Conservation (phyloP, 2,113 vertebrate species). For the Microcebus griseorufus region DNA sequence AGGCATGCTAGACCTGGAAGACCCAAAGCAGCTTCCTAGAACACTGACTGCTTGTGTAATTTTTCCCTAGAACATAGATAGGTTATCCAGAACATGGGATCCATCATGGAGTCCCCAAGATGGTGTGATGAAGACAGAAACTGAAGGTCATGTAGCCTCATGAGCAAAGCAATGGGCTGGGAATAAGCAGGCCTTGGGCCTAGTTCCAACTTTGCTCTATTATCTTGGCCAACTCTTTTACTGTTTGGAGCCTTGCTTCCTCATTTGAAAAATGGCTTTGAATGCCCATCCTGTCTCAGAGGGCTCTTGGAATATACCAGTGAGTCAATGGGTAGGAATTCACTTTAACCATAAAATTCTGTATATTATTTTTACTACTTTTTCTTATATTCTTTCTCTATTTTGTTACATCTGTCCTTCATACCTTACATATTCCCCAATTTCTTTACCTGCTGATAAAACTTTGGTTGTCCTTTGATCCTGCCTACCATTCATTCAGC, state of each 20-base stretch:
- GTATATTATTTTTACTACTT: background rate
- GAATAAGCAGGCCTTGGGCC: background rate
- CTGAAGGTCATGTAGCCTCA: background rate
- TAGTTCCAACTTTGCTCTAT: background rate
- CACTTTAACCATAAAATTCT: background rate
- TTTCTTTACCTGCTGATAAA: background rate
- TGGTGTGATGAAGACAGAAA: background rate
- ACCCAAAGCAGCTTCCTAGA: background rate
- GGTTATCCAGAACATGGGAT: background rate
- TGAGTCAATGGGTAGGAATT: background rate
- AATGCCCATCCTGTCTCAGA: background rate
- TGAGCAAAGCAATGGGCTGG: background rate
- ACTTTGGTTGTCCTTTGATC: background rate
- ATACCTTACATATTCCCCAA: background rate
- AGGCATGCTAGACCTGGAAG: background rate
- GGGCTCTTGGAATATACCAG: background rate
- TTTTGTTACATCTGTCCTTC: background rate
- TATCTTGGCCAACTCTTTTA: background rate
- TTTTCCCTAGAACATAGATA: background rate
- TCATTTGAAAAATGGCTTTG: background rate
- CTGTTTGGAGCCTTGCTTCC: constrained; percentile 21
- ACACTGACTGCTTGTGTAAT: background rate
- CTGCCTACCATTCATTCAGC: background rate
- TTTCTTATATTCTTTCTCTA: background rate
- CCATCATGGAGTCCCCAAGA: background rate